Evolutionary conservation across 2,888 invertebrate species (phyloP).

Genomic region (Cephus nigrinus): DNA sequence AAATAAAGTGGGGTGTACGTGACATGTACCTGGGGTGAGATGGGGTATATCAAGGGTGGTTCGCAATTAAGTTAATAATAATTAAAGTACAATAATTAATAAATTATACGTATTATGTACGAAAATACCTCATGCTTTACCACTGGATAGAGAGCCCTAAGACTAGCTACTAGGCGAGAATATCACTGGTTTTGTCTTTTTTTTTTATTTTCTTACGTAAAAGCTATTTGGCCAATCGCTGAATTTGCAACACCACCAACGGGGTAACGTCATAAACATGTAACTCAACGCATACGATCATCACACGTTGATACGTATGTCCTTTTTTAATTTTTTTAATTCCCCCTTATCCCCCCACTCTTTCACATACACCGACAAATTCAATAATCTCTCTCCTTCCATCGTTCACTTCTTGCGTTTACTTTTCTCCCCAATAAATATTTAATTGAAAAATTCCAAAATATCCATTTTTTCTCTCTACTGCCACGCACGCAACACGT

Average conservation of each 20-base stretch:
- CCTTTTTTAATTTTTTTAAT: conserved; percentile 5
- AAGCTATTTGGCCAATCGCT: conserved; percentile 51
- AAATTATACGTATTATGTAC: conserved; percentile 62
- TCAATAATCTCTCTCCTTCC: background rate
- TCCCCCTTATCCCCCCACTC: background rate
- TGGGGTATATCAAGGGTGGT: conserved; percentile 31
- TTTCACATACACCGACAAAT: background rate
- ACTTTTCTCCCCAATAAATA: background rate
- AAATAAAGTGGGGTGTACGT: background rate
- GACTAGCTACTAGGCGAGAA: conserved; percentile 63
- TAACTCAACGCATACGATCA: background rate
- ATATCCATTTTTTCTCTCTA: background rate
- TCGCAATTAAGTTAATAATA: conserved; percentile 59
- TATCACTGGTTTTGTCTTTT: conserved; percentile 14
- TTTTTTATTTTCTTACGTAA: conserved; percentile 1
- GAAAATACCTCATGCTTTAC: conserved; percentile 65
- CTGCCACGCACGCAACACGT: background rate
- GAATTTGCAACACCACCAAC: conserved; percentile 45
- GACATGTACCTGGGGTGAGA: conserved; percentile 2
- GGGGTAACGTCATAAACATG: conserved; percentile 34
- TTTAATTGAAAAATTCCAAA: background rate
- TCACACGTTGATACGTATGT: conserved; percentile 13
- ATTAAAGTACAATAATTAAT: conserved; percentile 59
- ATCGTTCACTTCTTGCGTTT: background rate
- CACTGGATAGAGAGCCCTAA: conserved; percentile 63